These are phyloP conservation scores for Halocynthia roretzi DNA, from an alignment of 23 tunicate genomes.

Conservation along the genomic window DNA sequence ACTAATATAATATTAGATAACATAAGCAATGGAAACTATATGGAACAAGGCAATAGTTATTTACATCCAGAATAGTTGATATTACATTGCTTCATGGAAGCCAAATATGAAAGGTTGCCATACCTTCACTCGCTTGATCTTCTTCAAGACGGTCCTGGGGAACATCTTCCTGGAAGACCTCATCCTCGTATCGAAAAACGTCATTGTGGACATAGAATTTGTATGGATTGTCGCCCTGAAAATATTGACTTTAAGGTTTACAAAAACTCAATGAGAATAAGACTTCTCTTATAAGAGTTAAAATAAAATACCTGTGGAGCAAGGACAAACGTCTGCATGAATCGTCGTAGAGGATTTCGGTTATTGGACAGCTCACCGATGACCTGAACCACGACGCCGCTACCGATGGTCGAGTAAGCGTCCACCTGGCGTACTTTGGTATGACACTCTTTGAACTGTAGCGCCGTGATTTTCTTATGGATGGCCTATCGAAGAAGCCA, in stretches of 20 bases:
- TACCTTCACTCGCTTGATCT: conserved; percentile 22
- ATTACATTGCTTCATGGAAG: too few relatives aligned
- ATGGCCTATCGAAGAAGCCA: conserved; percentile 30
- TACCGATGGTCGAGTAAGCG: conserved; percentile 80
- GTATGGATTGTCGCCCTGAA: conserved; percentile 75
- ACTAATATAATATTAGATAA: too few relatives aligned
- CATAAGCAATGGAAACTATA: too few relatives aligned
- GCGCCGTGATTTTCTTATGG: conserved; percentile 58
- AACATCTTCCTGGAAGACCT: conserved; percentile 51
- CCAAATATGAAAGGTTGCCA: too few relatives aligned
- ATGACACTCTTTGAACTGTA: conserved; percentile 65
- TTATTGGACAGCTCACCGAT: conserved; percentile 91
- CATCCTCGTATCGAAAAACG: conserved; percentile 96
- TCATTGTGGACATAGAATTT: conserved; percentile 96
- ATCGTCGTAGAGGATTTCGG: conserved; percentile 73
- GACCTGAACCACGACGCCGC: conserved; percentile 92
- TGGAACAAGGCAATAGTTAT: too few relatives aligned
- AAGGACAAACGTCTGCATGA: conserved; percentile 97
- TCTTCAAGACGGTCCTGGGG: conserved; percentile 40
- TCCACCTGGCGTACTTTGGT: conserved; percentile 95
- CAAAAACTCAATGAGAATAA: too few relatives aligned
- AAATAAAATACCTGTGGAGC: conserved; percentile 74
- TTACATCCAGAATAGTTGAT: too few relatives aligned
- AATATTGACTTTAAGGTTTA: not conserved
- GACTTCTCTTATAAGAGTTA: too few relatives aligned